A percentile compares a stretch with the other conserved stretches of the same genome.
Evolutionary conservation across 2,888 invertebrate genomes (phyloP).

Genomic region (Metalampra italica): DNA sequence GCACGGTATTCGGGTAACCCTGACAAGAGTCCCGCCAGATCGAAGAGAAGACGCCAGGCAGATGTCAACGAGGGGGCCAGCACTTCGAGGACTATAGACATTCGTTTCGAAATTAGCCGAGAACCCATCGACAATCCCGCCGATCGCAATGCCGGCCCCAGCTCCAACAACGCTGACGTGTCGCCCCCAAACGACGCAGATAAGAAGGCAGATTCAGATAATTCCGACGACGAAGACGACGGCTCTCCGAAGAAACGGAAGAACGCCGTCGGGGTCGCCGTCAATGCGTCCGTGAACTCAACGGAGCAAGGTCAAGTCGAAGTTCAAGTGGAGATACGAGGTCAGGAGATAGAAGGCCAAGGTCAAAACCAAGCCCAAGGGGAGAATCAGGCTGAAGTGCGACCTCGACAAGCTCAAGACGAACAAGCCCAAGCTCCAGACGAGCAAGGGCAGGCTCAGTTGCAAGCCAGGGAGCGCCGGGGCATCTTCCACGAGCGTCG

Average conservation of each 20-base stretch:
- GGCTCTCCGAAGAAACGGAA: background rate
- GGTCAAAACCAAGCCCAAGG: too few species aligned
- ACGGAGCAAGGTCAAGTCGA: background rate
- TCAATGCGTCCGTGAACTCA: background rate
- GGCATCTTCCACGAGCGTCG: too few species aligned
- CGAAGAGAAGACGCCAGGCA: background rate
- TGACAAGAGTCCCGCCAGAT: too few species aligned
- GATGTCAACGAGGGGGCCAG: background rate
- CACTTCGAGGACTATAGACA: background rate
- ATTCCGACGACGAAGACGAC: constrained; percentile 1
- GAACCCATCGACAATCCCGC: background rate
- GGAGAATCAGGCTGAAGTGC: too few species aligned
- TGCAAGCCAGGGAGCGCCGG: too few species aligned
- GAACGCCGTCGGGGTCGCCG: background rate
- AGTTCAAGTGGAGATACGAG: too few species aligned
- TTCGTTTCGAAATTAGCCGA: background rate
- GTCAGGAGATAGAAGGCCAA: too few species aligned
- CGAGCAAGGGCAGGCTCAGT: too few species aligned
- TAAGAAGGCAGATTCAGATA: constrained; percentile 1
- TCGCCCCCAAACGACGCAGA: background rate
- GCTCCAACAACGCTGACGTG: background rate
- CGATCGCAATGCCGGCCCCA: background rate
- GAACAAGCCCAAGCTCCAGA: too few species aligned
- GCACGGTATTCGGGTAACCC: too few species aligned
- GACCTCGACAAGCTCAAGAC: too few species aligned